phyloP scores from a whole-genome alignment of 2,797 vertebrate species.

The Danio tinwini region DNA sequence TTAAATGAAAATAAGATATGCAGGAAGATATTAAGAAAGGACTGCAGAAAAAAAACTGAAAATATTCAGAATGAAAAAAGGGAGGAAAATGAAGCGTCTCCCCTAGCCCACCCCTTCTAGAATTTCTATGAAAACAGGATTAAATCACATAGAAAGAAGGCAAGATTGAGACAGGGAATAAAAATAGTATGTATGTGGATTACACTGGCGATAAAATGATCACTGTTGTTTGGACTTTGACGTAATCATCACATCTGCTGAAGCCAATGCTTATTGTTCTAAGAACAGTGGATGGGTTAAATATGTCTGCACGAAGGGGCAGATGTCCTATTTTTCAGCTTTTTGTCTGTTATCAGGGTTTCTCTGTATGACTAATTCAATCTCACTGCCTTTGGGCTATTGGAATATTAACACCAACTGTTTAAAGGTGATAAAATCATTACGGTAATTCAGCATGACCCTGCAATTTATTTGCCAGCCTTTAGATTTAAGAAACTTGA shows the following conservation, averaged over 20 bases:
- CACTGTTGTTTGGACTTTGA: not conserved
- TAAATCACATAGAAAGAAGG: not conserved
- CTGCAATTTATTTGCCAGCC: not conserved
- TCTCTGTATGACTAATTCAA: constrained; percentile 7
- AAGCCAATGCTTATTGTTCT: constrained; percentile 14
- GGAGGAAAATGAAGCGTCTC: not conserved
- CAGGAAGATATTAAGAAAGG: not conserved
- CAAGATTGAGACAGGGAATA: constrained; percentile 4
- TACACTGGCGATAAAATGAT: constrained; percentile 14
- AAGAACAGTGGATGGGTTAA: constrained; percentile 62
- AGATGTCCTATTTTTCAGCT: not conserved
- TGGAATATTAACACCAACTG: not conserved
- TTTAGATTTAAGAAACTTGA: constrained; percentile 19
- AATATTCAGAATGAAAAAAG: not conserved
- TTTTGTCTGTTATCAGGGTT: constrained; percentile 15
- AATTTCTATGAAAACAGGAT: constrained; percentile 26
- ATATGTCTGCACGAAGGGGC: not conserved
- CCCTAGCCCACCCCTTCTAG: not conserved
- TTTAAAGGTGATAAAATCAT: not conserved
- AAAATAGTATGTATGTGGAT: constrained; percentile 14
- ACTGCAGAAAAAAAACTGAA: not conserved
- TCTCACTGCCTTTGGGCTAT: not conserved
- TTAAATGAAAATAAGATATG: not conserved
- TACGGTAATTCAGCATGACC: not conserved
- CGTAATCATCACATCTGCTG: constrained; percentile 21